Percentiles rank a stretch among this genome's conserved stretches.
Conservation (phyloP, 2,797 vertebrate species). For the Coreius guichenoti region DNA sequence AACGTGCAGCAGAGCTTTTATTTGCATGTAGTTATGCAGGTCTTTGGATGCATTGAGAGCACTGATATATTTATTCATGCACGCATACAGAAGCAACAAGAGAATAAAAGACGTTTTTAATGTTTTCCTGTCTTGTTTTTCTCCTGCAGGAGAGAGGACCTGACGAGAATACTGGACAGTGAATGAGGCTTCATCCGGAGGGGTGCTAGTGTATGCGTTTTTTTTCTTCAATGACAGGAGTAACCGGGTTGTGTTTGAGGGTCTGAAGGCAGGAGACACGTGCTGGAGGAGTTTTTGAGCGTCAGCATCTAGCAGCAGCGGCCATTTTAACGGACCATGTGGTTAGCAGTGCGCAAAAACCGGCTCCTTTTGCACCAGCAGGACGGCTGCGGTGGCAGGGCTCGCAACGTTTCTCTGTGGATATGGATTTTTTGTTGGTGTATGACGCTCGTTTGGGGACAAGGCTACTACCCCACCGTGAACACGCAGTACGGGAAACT, state of each 20-base stretch:
- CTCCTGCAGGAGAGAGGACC: conserved; percentile 76
- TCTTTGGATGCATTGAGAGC: conserved; percentile 65
- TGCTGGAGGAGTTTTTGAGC: conserved; percentile 59
- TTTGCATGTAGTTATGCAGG: conserved; percentile 63
- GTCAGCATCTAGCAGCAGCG: conserved; percentile 72
- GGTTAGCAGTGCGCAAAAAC: conserved; percentile 77
- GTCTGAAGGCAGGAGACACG: conserved; percentile 62
- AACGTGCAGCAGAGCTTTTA: neutral
- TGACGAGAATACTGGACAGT: conserved; percentile 66
- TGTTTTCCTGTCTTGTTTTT: conserved; percentile 68
- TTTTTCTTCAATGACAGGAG: conserved; percentile 71
- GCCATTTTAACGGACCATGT: conserved; percentile 80
- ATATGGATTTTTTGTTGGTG: conserved; percentile 87
- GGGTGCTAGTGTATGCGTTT: conserved; percentile 9
- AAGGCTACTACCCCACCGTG: conserved; percentile 93
- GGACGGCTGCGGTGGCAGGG: conserved; percentile 61
- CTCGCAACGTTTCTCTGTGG: conserved; percentile 81
- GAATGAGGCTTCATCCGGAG: conserved; percentile 68
- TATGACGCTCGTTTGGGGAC: conserved; percentile 77
- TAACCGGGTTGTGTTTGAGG: conserved; percentile 32
- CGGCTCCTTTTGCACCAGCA: conserved; percentile 65
- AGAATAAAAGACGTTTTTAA: conserved; percentile 51
- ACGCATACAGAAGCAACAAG: conserved; percentile 65
- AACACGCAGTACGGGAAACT: conserved; percentile 98
- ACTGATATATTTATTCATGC: conserved; percentile 70